Evolutionary conservation across 2,888 invertebrate species (phyloP).

Genomic region (Synergus japonicus): DNA sequence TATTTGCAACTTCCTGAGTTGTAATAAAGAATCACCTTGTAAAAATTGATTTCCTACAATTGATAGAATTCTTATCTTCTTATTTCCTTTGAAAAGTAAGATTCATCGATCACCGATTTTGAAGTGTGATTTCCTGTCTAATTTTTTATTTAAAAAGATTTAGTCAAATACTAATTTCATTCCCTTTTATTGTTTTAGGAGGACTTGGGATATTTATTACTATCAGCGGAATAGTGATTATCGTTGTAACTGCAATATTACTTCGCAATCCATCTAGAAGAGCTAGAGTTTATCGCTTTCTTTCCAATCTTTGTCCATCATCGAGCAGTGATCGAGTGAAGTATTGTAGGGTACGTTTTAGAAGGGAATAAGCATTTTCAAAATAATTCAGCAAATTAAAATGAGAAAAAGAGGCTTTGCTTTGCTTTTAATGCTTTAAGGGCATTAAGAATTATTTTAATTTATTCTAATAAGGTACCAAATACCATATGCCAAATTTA

Average conservation of each 20-base stretch:
- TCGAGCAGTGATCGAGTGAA: conserved; percentile 62
- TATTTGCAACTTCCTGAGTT: too few species aligned
- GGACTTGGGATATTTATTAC: conserved; percentile 48
- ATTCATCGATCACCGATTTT: too few species aligned
- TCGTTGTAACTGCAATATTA: conserved; percentile 57
- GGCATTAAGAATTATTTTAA: neutral
- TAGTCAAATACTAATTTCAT: neutral
- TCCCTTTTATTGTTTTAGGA: conserved; percentile 57
- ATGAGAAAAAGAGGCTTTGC: neutral
- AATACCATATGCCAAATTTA: neutral
- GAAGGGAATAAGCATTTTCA: conserved; percentile 28
- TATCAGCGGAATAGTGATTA: conserved; percentile 54
- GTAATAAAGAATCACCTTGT: neutral
- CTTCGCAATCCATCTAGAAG: conserved; percentile 62
- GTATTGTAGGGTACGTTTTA: conserved; percentile 67
- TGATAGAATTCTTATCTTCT: too few species aligned
- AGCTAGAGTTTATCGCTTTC: conserved; percentile 55
- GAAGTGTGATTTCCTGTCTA: too few species aligned
- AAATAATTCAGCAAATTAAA: conserved; percentile 6
- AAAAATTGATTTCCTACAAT: too few species aligned
- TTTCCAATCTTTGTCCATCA: conserved; percentile 53
- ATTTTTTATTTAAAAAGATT: neutral
- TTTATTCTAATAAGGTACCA: neutral
- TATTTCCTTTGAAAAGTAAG: too few species aligned
- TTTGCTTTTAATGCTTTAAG: neutral